phyloP scores from a whole-genome alignment of 2,113 vertebrate species.

The Thamnophis sirtalis region DNA sequence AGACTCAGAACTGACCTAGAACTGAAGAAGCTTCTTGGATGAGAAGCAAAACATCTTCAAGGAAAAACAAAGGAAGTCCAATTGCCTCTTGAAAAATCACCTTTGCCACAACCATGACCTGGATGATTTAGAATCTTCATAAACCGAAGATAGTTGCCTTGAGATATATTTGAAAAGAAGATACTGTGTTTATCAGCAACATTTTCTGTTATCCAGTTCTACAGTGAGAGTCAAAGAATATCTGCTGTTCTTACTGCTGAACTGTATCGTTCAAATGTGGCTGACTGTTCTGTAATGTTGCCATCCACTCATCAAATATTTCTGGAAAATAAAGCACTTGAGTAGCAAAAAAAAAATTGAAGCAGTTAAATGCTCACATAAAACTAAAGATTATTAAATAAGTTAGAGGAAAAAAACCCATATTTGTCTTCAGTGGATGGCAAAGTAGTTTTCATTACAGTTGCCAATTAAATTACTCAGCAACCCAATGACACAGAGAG shows the following conservation, averaged over 20 bases:
- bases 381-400: neutral
- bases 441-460: neutral
- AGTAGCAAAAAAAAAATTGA: neutral
- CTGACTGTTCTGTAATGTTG: neutral
- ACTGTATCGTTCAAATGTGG: neutral
- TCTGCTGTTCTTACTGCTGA: neutral
- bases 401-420: neutral
- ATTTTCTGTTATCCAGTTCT: neutral
- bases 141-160: neutral
- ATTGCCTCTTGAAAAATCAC: too few species aligned
- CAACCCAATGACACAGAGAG: neutral
- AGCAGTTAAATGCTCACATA: neutral
- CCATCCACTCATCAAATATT: neutral
- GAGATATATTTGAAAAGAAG: neutral
- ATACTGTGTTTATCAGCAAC: neutral
- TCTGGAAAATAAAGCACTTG: neutral
- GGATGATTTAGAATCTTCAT: too few species aligned
- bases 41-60: too few species aligned
- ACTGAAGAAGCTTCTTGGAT: too few species aligned
- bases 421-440: too few species aligned
- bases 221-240: neutral
- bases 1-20: too few species aligned
- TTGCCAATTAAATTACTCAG: neutral
- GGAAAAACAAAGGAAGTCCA: too few species aligned
- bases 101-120: too few species aligned